These are phyloP conservation scores for Sclerurus mexicanus DNA, from an alignment of 2,113 vertebrate species.

Conservation along the genomic window DNA sequence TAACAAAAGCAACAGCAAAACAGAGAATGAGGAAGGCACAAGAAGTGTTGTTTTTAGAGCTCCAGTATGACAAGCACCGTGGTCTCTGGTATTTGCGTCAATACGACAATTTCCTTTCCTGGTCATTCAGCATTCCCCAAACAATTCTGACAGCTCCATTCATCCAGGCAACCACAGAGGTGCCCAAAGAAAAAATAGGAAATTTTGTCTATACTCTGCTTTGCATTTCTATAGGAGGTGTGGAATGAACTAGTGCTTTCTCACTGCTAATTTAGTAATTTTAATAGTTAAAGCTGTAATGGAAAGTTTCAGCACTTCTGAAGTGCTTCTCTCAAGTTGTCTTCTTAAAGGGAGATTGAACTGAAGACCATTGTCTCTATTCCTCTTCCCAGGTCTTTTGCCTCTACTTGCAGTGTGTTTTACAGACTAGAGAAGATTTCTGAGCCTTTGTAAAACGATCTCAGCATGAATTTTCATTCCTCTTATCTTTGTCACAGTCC, in stretches of 20 bases:
- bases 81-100: neutral
- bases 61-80: neutral
- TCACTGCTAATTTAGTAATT: neutral
- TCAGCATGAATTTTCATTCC: neutral
- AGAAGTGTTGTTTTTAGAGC: neutral
- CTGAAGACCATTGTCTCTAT: neutral
- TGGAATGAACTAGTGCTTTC: neutral
- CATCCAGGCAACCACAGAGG: neutral
- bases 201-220: neutral
- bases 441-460: neutral
- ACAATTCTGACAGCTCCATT: neutral
- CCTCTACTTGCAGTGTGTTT: neutral
- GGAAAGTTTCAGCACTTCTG: neutral
- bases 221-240: neutral
- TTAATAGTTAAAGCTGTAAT: neutral
- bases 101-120: neutral
- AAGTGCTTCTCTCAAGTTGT: neutral
- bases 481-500: neutral
- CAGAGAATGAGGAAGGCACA: neutral
- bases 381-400: neutral
- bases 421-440: neutral
- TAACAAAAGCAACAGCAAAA: constrained; percentile 5
- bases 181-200: neutral
- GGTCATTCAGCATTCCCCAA: neutral
- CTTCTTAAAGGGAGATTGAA: neutral